phyloP scores from a whole-genome alignment of 92 coral and sea anemone species.

The Scolanthus callimorphus region DNA sequence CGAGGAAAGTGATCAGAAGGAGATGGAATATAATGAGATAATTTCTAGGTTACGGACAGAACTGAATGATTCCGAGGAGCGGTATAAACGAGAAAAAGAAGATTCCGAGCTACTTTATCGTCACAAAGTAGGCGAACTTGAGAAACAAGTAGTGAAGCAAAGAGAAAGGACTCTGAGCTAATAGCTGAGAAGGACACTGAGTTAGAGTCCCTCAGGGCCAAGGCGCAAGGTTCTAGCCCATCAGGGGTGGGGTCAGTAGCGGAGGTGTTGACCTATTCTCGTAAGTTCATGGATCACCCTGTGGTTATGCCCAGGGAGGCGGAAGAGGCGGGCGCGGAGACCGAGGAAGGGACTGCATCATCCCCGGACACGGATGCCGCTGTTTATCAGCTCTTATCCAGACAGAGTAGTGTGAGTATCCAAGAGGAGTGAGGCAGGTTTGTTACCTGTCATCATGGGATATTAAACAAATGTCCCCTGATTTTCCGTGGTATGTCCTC shows the following conservation, averaged over 20 bases:
- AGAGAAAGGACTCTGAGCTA: conserved; percentile 84
- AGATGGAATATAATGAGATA: conserved; percentile 42
- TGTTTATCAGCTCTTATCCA: conserved; percentile 80
- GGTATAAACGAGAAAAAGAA: conserved; percentile 53
- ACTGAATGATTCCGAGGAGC: conserved; percentile 43
- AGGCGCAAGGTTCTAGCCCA: conserved; percentile 69
- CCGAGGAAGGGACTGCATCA: conserved; percentile 25
- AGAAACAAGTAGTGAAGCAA: conserved; percentile 90
- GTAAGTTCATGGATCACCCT: conserved; percentile 58
- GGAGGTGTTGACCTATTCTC: conserved; percentile 62
- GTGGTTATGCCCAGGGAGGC: conserved; percentile 35
- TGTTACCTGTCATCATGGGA: too few relatives aligned
- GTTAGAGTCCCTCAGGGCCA: conserved; percentile 60
- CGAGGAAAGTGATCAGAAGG: conserved; percentile 39
- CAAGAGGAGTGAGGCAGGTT: too few relatives aligned
- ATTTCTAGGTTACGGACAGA: conserved; percentile 45
- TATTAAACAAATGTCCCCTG: too few relatives aligned
- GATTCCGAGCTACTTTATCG: conserved; percentile 48
- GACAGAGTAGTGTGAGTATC: conserved; percentile 73
- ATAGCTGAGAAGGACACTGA: conserved; percentile 94
- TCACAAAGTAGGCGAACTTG: conserved; percentile 88
- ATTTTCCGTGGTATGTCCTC: too few relatives aligned
- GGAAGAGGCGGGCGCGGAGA: conserved; percentile 30
- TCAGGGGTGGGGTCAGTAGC: conserved; percentile 40
- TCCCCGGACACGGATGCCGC: conserved; percentile 71